Evolutionary conservation across 2,888 invertebrate genomes (phyloP).

Genomic region (Drosophila eohydei): DNA sequence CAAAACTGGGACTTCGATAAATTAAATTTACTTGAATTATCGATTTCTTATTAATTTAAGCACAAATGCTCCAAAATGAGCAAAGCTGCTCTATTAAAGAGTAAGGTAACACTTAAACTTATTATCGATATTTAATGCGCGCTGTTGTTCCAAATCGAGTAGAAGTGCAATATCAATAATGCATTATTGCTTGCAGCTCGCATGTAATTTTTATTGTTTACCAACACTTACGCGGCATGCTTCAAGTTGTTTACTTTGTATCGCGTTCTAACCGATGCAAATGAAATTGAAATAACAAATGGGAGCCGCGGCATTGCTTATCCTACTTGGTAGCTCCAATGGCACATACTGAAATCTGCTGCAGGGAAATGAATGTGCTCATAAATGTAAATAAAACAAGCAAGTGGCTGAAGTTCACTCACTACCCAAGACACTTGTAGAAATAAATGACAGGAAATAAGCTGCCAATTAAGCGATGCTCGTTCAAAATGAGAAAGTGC

Average conservation of each 20-base stretch:
- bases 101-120: not conserved
- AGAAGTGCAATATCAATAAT: not conserved
- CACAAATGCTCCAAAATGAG: not conserved
- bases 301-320: not conserved
- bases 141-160: not conserved
- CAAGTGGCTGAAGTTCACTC: conserved; percentile 6
- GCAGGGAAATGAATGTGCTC: not conserved
- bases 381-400: conserved; percentile 11
- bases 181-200: not conserved
- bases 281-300: conserved; percentile 3
- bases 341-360: not conserved
- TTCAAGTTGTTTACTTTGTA: not conserved
- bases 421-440: conserved; percentile 41
- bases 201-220: not conserved
- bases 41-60: not conserved
- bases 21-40: not conserved
- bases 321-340: too few relatives aligned
- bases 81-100: too few relatives aligned
- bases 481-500: not conserved
- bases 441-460: conserved; percentile 53
- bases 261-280: not conserved
- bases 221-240: not conserved
- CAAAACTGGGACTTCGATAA: not conserved
- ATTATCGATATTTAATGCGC: not conserved
- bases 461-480: conserved; percentile 35